A percentile compares a stretch with the other conserved stretches of the same genome.
Conservation (phyloP, 2,797 vertebrate genomes). For the Manis crassicaudata region DNA sequence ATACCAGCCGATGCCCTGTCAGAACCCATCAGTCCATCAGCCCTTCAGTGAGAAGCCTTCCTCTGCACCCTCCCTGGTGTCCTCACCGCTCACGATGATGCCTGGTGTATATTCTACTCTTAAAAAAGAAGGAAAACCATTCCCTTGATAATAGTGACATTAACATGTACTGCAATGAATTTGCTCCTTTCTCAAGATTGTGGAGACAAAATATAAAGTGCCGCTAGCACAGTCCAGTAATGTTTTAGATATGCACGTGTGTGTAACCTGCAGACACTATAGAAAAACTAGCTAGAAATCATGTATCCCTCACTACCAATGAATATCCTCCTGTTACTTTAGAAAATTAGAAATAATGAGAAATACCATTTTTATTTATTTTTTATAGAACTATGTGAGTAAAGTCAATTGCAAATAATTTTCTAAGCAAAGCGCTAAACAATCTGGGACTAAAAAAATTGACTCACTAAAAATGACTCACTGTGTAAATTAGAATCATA, state of each 20-base stretch:
- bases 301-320: neutral
- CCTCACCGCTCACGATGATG: neutral
- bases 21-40: neutral
- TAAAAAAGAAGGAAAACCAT: neutral
- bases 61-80: fast-evolving
- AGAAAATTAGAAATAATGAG: neutral
- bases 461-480: neutral
- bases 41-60: fast-evolving
- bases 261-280: too few relatives aligned
- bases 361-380: neutral
- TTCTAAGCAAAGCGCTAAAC: neutral
- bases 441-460: neutral
- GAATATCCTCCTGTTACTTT: neutral
- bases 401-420: constrained; percentile 4
- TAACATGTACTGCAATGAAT: fast-evolving
- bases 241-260: neutral
- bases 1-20: neutral
- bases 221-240: neutral
- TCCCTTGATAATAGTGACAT: neutral
- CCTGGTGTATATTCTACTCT: neutral
- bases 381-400: neutral
- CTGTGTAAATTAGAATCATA: neutral
- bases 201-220: neutral
- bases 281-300: neutral
- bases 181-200: neutral